Conservation (phyloP, 2,113 vertebrate species). For the Psammodynastes pulverulentus region DNA sequence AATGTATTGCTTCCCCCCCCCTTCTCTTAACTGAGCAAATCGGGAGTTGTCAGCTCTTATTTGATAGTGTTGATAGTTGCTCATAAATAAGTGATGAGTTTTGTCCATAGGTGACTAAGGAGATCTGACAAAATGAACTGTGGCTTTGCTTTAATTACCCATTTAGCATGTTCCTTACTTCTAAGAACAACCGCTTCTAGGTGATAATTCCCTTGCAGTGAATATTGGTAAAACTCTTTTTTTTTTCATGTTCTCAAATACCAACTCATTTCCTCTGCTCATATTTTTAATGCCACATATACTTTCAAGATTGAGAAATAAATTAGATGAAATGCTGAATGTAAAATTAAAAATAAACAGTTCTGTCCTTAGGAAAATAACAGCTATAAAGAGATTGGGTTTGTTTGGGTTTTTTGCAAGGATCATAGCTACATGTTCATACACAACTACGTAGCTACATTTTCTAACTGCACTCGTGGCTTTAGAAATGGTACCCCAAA, state of each 20-base stretch:
- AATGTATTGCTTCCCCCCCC: too few relatives aligned
- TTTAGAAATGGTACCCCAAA: neutral
- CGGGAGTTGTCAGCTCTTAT: neutral
- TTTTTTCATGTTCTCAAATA: neutral
- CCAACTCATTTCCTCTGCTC: neutral
- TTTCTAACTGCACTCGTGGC: neutral
- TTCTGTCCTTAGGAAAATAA: neutral
- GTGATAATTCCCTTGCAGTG: neutral
- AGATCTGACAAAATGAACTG: neutral
- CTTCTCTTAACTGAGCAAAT: neutral
- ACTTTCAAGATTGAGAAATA: neutral
- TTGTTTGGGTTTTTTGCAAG: neutral
- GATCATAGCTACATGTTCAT: neutral
- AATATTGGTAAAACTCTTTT: neutral
- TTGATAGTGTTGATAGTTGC: neutral
- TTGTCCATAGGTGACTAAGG: neutral
- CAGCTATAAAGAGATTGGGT: neutral
- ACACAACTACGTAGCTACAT: neutral
- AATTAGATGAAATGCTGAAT: neutral
- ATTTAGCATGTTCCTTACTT: neutral
- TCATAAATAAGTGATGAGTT: neutral
- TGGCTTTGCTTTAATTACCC: neutral
- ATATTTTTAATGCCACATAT: neutral
- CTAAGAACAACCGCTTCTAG: neutral
- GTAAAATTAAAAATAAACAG: neutral